phyloP scores from a whole-genome alignment of 2,113 vertebrate genomes.

The Galbula dea region DNA sequence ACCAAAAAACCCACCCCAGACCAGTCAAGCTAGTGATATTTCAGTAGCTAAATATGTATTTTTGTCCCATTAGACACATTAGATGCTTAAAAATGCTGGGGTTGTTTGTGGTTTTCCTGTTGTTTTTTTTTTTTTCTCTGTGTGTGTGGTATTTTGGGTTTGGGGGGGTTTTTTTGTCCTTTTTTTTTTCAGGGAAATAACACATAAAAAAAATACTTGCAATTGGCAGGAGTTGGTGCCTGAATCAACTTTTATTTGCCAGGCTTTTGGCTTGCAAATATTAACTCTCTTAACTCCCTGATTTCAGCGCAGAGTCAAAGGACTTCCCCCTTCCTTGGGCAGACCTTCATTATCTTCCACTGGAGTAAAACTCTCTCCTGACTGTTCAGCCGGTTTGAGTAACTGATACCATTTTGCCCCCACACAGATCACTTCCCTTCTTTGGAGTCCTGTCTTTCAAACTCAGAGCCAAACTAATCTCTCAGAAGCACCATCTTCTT shows the following conservation, averaged over 20 bases:
- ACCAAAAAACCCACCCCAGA: neutral
- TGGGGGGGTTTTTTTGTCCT: too few species aligned
- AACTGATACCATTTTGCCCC: neutral
- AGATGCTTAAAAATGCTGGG: neutral
- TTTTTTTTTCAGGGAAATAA: neutral
- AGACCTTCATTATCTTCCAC: neutral
- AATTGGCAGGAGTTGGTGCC: neutral
- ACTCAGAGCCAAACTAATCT: neutral
- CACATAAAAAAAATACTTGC: neutral
- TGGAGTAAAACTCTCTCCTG: neutral
- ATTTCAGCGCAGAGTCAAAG: neutral
- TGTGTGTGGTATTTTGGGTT: too few species aligned
- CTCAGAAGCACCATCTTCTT: neutral
- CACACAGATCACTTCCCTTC: neutral
- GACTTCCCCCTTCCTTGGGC: neutral
- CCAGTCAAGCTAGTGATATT: neutral
- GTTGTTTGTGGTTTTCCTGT: too few species aligned
- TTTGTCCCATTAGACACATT: neutral
- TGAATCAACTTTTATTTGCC: neutral
- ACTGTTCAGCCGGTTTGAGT: neutral
- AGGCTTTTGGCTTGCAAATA: neutral
- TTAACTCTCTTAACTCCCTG: rapidly evolving
- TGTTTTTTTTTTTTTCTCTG: neutral
- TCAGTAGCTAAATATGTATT: neutral
- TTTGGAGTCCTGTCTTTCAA: neutral